These are phyloP conservation scores for Hypena proboscidalis DNA, from an alignment of 2,888 invertebrate genomes.

Conservation along the genomic window DNA sequence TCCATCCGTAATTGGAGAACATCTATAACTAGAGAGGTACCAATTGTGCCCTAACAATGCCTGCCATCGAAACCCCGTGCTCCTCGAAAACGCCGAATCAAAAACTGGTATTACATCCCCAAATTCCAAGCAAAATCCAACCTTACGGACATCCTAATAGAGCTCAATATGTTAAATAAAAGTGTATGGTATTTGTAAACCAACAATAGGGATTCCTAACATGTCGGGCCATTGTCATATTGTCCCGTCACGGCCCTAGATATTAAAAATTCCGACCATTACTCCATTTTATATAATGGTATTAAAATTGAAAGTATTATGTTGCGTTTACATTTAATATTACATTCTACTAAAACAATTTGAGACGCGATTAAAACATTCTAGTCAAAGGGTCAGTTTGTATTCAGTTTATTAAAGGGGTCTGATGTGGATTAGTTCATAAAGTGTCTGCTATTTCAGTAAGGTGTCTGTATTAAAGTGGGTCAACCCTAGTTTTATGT, in stretches of 20 bases:
- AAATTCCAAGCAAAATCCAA: constrained; percentile 10
- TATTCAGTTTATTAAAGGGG: constrained; percentile 8
- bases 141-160: background rate
- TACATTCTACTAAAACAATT: constrained; percentile 36
- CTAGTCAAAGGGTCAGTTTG: constrained; percentile 7
- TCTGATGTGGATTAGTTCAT: background rate
- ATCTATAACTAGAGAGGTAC: constrained; percentile 22
- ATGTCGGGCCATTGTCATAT: constrained; percentile 62
- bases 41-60: constrained; percentile 34
- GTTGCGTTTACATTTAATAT: constrained; percentile 23
- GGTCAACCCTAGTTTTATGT: too few relatives aligned
- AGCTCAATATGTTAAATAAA: constrained; percentile 9
- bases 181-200: constrained; percentile 37
- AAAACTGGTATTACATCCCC: constrained; percentile 20
- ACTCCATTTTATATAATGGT: constrained; percentile 44
- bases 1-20: constrained; percentile 29
- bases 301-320: constrained; percentile 35
- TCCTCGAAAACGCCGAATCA: constrained; percentile 19
- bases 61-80: constrained; percentile 19
- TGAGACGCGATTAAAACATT: constrained; percentile 23
- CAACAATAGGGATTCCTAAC: constrained; percentile 66
- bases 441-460: too few relatives aligned
- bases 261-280: constrained; percentile 68
- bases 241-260: constrained; percentile 50
- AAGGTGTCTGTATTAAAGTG: too few relatives aligned